Evolutionary conservation across 2,113 vertebrate genomes (phyloP), one percentile per base, ranked within the genome.

Genomic region (Hippoglossus stenolepis): DNA sequence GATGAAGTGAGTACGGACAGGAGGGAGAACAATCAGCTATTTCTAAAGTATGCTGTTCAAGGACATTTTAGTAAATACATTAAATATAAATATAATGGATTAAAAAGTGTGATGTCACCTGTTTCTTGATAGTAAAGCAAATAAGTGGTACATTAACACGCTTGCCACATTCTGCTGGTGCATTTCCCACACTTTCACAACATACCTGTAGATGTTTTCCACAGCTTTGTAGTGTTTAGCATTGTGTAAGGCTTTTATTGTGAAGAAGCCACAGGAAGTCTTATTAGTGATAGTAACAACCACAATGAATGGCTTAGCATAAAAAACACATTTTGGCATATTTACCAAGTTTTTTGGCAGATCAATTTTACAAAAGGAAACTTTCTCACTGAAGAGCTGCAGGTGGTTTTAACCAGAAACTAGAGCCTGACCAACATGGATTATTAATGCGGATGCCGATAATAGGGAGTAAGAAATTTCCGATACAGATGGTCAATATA

Each of bases 261-360:
- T 77, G 69, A 84, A 71, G 24, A 17, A 17, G 12, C 54, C 23
- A 43, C 23, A 67, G 71, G 70, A 89, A 77, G 65, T 69, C 2
- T 12, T 14, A 13, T 58, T 21, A 24, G n/a, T 53, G 26, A 62
- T 1, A 49, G 28, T 61, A 17, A 62, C 3, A 26, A 21, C 56
- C 20, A 53, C 51, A 20, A 53, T 20, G 5, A 6, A 53, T 47
- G 51, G 18, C 51, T 53, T 53, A 53, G 2, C 7, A 20, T 18
- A 53, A 6, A 53, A 6, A 49, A 14, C 2, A 24, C 26, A 54
- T 40, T 24, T 57, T 10, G 53, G 51, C 51, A 54, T 31, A 31
- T 31, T 31, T 31, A 31, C 31, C 31, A 6, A 31, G 31, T 31
- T 7, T 31, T 31, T 31, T 31, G 53, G 51, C 51, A 54, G 20